Evolutionary conservation across 2,113 vertebrate species (phyloP).

Genomic region (Porphyrio hochstetteri): DNA sequence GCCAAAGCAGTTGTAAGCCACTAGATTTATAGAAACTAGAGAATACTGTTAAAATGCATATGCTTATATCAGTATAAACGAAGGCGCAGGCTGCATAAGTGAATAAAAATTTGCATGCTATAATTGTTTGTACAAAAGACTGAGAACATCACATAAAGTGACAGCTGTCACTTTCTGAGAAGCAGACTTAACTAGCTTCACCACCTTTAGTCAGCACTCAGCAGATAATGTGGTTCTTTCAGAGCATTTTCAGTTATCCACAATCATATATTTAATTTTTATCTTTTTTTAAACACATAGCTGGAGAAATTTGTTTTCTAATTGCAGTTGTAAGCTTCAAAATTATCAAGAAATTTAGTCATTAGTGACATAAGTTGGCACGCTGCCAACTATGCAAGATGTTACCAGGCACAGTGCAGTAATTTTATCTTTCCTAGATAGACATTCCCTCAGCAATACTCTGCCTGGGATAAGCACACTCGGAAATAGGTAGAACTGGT

Average conservation of each 20-base stretch:
- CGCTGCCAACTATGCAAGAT: background rate
- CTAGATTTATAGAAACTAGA: background rate
- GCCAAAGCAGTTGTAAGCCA: background rate
- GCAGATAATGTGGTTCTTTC: background rate
- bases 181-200: background rate
- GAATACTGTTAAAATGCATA: background rate
- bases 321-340: background rate
- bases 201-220: background rate
- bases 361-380: background rate
- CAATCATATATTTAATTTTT: background rate
- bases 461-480: background rate
- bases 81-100: background rate
- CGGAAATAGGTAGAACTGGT: background rate
- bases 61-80: background rate
- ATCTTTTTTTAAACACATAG: background rate
- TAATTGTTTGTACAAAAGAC: constrained; percentile 26
- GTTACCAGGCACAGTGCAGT: background rate
- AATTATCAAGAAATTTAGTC: background rate
- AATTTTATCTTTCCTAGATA: background rate
- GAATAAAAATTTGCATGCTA: constrained; percentile 2
- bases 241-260: background rate
- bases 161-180: background rate
- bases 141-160: background rate
- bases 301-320: background rate
- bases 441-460: background rate